Conservation (phyloP, 2,797 vertebrate species). For the Pangasius mekongensis region DNA sequence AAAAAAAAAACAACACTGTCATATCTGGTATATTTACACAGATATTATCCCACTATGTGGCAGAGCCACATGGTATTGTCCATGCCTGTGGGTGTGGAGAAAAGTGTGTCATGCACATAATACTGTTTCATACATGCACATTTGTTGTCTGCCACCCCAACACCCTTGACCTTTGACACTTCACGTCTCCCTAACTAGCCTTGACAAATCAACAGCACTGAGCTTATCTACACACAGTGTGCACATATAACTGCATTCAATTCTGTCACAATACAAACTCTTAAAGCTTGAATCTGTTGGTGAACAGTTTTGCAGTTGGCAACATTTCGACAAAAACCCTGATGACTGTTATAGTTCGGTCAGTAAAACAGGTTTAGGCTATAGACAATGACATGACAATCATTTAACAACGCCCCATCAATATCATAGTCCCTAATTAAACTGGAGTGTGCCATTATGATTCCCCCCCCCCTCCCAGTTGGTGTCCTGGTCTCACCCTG, state of each 20-base stretch:
- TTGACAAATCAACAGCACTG: background rate
- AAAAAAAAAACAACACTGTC: background rate
- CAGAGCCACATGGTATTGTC: background rate
- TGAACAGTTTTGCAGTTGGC: background rate
- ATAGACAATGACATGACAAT: no score
- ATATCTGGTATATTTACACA: background rate
- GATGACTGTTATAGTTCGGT: background rate
- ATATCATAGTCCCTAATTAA: constrained; percentile 7
- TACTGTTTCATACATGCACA: background rate
- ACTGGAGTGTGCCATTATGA: constrained; percentile 34
- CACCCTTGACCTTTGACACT: background rate
- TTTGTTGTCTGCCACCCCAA: background rate
- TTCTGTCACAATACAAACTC: background rate
- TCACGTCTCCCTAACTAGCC: background rate
- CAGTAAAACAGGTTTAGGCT: background rate
- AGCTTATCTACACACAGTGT: background rate
- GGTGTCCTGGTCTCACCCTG: constrained; percentile 57
- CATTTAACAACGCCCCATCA: background rate
- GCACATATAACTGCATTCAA: background rate
- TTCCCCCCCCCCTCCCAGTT: constrained; percentile 48
- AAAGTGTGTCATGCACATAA: constrained; percentile 29
- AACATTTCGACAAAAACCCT: background rate
- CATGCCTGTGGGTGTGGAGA: constrained; percentile 30
- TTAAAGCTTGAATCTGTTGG: background rate
- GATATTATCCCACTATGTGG: background rate